Conservation (phyloP, 1,140 invertebrate genomes). For the Chironomus striatipennis region DNA sequence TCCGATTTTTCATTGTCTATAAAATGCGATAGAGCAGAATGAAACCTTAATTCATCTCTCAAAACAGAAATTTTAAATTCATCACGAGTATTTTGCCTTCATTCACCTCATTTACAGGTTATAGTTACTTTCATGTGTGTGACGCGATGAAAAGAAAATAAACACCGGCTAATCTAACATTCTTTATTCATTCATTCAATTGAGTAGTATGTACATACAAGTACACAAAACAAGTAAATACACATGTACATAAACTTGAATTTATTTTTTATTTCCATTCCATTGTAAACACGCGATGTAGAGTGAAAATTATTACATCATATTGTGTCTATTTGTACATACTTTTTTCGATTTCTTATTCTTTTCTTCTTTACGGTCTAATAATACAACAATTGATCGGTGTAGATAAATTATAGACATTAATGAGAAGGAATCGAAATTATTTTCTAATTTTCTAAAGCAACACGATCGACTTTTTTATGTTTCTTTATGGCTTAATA, state of each 20-base stretch:
- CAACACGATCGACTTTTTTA: constrained; percentile 3
- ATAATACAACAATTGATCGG: constrained; percentile 9
- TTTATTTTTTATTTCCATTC: neutral
- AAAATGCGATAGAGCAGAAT: too few relatives aligned
- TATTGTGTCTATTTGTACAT: neutral
- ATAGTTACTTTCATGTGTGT: too few relatives aligned
- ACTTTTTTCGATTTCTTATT: neutral
- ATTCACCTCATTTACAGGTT: too few relatives aligned
- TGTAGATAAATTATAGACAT: constrained; percentile 14
- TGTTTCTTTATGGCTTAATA: neutral
- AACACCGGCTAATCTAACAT: too few relatives aligned
- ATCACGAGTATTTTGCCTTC: too few relatives aligned
- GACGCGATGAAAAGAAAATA: too few relatives aligned
- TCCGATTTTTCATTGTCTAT: too few relatives aligned
- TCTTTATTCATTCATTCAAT: too few relatives aligned
- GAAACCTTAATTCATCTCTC: too few relatives aligned
- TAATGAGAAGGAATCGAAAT: constrained; percentile 1
- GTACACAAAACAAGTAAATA: neutral
- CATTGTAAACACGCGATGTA: too few relatives aligned
- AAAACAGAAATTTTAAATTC: too few relatives aligned
- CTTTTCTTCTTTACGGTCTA: constrained; percentile 3
- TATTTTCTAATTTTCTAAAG: constrained; percentile 9
- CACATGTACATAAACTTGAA: neutral
- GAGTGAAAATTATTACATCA: neutral
- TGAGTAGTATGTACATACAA: too few relatives aligned